A percentile compares a stretch with the other conserved stretches of the same genome.
Conservation (phyloP, 2,113 vertebrate genomes). For the Delphinapterus leucas region DNA sequence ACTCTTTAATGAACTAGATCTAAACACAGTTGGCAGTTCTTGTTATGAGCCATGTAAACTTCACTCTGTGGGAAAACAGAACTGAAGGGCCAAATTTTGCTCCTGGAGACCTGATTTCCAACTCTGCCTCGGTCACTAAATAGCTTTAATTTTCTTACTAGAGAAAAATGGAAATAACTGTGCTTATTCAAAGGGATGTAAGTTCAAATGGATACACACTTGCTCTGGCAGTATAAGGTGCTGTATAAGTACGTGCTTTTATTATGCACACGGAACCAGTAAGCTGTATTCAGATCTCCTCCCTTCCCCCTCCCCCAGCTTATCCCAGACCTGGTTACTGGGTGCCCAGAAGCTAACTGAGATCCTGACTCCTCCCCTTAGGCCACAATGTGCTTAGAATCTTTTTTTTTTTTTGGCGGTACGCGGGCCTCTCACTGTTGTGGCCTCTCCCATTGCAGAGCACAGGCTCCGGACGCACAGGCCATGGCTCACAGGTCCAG, state of each 20-base stretch:
- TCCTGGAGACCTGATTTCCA: not conserved
- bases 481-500: no score
- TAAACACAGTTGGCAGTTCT: not conserved
- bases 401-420: not conserved
- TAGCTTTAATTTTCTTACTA: constrained; percentile 15
- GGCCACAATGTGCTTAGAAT: not conserved
- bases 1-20: not conserved
- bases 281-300: not conserved
- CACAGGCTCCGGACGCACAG: no score
- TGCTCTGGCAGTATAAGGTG: not conserved
- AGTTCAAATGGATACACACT: not conserved
- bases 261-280: not conserved
- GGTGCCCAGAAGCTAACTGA: not conserved
- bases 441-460: no score
- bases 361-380: not conserved
- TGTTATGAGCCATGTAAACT: not conserved
- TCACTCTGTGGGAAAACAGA: not conserved
- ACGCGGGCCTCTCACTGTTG: no score
- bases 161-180: not conserved
- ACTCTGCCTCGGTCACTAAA: not conserved
- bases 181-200: not conserved
- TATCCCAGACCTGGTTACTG: not conserved
- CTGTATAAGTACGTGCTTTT: not conserved
- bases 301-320: not conserved
- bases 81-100: not conserved